phyloP scores from a whole-genome alignment of 2,113 vertebrate genomes.

The Corythornis cristatus region DNA sequence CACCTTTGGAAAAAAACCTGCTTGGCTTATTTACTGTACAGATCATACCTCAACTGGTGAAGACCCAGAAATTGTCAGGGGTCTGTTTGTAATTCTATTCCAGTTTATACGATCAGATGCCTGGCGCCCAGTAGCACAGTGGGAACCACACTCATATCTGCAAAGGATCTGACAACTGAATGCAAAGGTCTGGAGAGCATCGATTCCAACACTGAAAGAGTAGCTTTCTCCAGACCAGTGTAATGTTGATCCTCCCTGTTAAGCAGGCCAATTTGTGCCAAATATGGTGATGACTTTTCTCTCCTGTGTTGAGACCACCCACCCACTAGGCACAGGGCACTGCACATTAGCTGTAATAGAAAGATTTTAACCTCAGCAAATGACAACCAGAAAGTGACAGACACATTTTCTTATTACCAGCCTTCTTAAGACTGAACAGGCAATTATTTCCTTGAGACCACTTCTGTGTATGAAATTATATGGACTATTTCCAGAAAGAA shows the following conservation, averaged over 20 bases:
- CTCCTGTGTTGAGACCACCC: neutral
- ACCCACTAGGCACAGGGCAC: neutral
- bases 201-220: neutral
- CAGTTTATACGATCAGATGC: rapidly evolving
- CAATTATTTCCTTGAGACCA: neutral
- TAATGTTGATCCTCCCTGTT: neutral
- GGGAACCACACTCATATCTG: neutral
- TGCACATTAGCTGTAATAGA: neutral
- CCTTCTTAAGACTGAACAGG: neutral
- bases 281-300: neutral
- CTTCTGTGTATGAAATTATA: neutral
- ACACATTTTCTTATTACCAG: neutral
- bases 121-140: neutral
- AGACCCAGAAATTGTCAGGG: neutral
- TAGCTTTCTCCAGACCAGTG: neutral
- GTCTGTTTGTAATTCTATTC: neutral
- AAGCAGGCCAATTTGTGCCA: constrained; percentile 1
- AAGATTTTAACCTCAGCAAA: constrained; percentile 15
- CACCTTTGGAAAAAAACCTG: neutral
- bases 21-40: neutral
- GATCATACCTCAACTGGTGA: neutral
- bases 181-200: neutral
- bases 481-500: neutral
- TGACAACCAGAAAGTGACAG: neutral
- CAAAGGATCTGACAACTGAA: neutral